These are phyloP conservation scores for Axis porcinus DNA, from an alignment of 2,113 vertebrate genomes.

Conservation along the genomic window DNA sequence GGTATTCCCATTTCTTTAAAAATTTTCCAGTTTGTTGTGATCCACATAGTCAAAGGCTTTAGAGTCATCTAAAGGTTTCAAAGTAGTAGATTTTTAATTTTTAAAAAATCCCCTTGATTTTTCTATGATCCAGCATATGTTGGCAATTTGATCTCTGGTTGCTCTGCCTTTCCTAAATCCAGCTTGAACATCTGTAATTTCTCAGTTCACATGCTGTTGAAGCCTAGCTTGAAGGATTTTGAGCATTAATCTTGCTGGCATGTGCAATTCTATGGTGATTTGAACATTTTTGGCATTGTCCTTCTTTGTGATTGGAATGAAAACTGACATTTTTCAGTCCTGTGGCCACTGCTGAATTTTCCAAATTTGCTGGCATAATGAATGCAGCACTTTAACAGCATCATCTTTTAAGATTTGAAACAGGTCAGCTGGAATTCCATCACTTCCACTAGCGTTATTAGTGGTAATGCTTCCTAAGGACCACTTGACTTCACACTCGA, in stretches of 20 bases:
- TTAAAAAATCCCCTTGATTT: not conserved
- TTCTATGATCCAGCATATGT: not conserved
- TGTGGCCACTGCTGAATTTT: not conserved
- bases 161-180: not conserved
- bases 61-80: not conserved
- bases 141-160: not conserved
- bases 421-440: not conserved
- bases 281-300: not conserved
- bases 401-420: not conserved
- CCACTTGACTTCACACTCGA: not conserved
- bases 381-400: not conserved
- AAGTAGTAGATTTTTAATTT: not conserved
- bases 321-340: not conserved
- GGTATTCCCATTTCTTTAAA: not conserved
- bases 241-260: not conserved
- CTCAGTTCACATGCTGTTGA: not conserved
- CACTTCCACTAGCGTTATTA: not conserved
- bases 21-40: not conserved
- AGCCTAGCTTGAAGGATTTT: not conserved
- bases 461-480: not conserved
- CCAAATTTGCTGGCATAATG: not conserved
- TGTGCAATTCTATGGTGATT: not conserved
- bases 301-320: not conserved
- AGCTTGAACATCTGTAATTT: not conserved
- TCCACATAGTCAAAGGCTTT: not conserved